A percentile compares a stretch with the other conserved stretches of the same genome.
These are phyloP conservation scores for Turnix velox DNA, from an alignment of 2,113 vertebrate genomes.

Conservation along the genomic window DNA sequence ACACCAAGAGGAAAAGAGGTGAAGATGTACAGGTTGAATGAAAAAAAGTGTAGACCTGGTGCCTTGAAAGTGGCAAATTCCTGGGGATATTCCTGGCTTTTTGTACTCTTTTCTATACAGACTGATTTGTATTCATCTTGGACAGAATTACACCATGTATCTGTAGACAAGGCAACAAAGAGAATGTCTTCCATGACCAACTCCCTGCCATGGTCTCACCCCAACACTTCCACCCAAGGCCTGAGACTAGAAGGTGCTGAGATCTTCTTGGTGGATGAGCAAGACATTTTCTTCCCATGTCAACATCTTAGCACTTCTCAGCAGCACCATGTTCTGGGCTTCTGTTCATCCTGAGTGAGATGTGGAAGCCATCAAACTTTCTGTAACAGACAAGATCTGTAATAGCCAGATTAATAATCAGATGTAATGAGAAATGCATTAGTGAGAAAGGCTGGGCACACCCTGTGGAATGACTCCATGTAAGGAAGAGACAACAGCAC, in stretches of 20 bases:
- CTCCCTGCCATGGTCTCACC: not conserved
- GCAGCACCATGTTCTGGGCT: not conserved
- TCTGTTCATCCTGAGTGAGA: not conserved
- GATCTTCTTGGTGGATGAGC: not conserved
- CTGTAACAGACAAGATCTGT: not conserved
- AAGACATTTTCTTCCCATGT: not conserved
- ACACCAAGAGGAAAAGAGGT: not conserved
- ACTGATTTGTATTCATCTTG: not conserved
- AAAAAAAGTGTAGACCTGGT: not conserved
- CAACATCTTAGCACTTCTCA: not conserved
- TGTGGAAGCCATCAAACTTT: not conserved
- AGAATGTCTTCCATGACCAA: not conserved
- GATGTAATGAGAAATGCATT: not conserved
- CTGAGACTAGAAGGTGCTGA: not conserved
- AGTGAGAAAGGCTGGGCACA: not conserved
- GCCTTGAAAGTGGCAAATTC: not conserved
- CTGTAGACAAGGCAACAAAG: not conserved
- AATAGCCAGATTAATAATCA: not conserved
- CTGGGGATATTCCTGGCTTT: not conserved
- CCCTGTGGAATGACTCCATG: not conserved
- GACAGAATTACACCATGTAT: not conserved
- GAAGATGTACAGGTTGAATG: not conserved
- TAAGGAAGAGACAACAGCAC: not conserved
- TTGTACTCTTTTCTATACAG: not conserved
- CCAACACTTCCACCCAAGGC: not conserved